These are phyloP conservation scores for Drosophila kikkawai DNA, from an alignment of 1,140 invertebrate genomes.

Conservation along the genomic window DNA sequence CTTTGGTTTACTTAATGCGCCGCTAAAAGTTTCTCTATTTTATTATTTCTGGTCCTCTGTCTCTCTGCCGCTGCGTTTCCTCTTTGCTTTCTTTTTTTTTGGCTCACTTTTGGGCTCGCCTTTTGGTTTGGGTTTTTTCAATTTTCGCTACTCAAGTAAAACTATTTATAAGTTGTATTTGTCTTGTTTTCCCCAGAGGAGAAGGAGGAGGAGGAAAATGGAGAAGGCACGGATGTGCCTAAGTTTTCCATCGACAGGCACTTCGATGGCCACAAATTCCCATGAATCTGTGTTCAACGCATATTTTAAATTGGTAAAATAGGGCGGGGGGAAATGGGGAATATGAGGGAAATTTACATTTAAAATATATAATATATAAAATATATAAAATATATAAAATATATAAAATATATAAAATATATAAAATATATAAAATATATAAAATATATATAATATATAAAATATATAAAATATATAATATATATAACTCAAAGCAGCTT, in stretches of 20 bases:
- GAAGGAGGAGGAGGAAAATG: neutral
- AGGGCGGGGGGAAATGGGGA: neutral
- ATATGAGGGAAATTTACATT: neutral
- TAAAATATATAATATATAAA: no score
- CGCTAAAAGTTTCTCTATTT: slow-evolving; percentile 82
- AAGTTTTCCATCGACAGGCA: slow-evolving; percentile 12
- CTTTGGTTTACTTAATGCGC: slow-evolving; percentile 80
- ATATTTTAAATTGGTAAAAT: neutral
- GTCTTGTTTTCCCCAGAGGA: slow-evolving; percentile 43
- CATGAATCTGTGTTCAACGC: neutral
- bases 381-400: no score
- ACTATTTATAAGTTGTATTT: slow-evolving; percentile 79
- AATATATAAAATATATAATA: no score
- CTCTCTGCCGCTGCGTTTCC: slow-evolving; percentile 47
- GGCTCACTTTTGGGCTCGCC: slow-evolving; percentile 24
- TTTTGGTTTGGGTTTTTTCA: slow-evolving; percentile 60
- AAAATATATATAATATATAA: no score
- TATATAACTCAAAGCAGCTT: no score
- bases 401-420: no score
- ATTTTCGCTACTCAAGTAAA: slow-evolving; percentile 68
- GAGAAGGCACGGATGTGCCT: neutral
- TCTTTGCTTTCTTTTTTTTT: slow-evolving; percentile 3
- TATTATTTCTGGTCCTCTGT: slow-evolving; percentile 71
- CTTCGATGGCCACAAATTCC: slow-evolving; percentile 9
- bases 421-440: no score